Evolutionary conservation across 2,888 invertebrate genomes (phyloP).

Genomic region (Amaurobius ferox): DNA sequence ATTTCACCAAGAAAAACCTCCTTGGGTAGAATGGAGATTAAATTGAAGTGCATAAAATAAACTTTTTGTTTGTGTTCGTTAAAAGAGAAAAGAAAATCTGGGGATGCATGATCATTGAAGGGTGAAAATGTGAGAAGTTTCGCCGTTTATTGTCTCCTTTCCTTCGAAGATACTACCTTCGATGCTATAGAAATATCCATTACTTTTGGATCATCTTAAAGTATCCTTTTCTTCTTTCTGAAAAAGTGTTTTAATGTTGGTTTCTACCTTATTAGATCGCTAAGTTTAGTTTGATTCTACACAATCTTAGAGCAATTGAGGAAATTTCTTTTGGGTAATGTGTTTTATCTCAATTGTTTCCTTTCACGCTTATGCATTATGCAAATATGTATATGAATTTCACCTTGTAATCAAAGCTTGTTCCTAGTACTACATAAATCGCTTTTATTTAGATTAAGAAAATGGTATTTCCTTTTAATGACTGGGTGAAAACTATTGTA

Average conservation of each 20-base stretch:
- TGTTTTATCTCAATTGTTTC: no score
- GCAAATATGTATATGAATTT: no score
- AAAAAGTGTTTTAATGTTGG: background rate
- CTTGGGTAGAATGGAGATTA: background rate
- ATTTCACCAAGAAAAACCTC: background rate
- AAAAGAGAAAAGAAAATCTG: background rate
- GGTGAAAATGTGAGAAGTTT: conserved; percentile 5
- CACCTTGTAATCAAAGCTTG: no score
- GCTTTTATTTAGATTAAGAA: no score
- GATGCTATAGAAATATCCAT: background rate
- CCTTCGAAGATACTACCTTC: background rate
- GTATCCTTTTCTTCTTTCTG: background rate
- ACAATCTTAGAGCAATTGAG: no score
- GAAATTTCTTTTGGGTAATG: no score
- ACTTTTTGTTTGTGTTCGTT: background rate
- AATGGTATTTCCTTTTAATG: no score
- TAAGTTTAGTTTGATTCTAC: background rate
- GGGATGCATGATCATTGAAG: background rate
- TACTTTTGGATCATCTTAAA: background rate
- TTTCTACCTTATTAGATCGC: background rate
- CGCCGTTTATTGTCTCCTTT: background rate
- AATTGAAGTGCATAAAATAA: background rate
- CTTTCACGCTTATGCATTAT: no score
- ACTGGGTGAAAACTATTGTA: no score
- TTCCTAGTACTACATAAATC: no score